These are phyloP conservation scores for Conger conger DNA, from an alignment of 2,113 vertebrate species.

Conservation along the genomic window DNA sequence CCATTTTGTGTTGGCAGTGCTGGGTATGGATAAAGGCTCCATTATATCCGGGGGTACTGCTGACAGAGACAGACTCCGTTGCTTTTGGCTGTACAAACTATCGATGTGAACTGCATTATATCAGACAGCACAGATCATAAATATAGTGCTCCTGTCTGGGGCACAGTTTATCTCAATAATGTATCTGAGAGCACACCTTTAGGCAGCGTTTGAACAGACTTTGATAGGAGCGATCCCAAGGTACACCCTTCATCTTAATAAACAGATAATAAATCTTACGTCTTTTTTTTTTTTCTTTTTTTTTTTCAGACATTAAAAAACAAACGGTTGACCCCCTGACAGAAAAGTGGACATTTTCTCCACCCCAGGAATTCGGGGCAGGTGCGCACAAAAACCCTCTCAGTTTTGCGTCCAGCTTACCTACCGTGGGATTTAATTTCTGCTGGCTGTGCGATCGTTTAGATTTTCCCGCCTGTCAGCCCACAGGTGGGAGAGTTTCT, in stretches of 20 bases:
- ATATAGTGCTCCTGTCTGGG: neutral
- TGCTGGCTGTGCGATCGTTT: slow-evolving; percentile 1
- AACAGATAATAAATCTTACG: neutral
- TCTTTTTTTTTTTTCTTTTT: neutral
- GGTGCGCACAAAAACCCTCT: neutral
- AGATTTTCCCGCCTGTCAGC: neutral
- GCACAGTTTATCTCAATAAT: neutral
- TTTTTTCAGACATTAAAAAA: neutral
- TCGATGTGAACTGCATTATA: neutral
- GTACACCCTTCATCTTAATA: neutral
- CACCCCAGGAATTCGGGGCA: neutral
- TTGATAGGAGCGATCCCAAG: neutral
- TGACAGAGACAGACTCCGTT: neutral
- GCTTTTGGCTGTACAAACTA: neutral
- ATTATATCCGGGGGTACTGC: neutral
- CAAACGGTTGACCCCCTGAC: neutral
- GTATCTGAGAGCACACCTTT: neutral
- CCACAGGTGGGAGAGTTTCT: neutral
- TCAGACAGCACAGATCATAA: neutral
- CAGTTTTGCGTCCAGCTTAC: neutral
- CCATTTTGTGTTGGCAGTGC: neutral
- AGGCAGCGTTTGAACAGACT: neutral
- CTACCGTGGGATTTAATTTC: neutral
- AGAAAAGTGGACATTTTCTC: neutral
- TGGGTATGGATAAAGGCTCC: neutral